Evolutionary conservation across 2,113 vertebrate species (phyloP), one percentile per base, ranked within the genome.

Genomic region (Danionella cerebrum): DNA sequence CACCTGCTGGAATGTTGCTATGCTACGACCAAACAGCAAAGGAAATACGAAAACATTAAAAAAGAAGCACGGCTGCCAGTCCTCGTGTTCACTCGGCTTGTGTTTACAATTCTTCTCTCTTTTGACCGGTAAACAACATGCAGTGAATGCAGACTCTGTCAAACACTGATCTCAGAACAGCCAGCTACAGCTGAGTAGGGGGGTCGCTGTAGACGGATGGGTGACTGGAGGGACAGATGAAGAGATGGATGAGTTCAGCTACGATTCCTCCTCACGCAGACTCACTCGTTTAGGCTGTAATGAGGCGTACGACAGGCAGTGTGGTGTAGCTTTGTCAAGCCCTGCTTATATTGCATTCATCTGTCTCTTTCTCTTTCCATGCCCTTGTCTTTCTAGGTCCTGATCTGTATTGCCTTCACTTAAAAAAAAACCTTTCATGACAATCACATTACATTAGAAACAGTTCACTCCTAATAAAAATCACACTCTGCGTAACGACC

Each of bases 281-380:
- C 25, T 64, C 44, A 69, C 59, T 69, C 62, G 29, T 69, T 65
- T 59, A 65, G 13, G 35, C 51, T 65, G 66, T 65, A 67, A 66
- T 74, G 72, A 67, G 19, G 63, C 47, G 22, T 70, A 27, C 21
- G 72, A 70, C 60, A 70, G 60, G 62, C 58, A 52, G 67, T 18
- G 58, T 36, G 44, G 47, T 63, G 55, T 64, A 48, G 67, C 33
- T 60, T 63, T 35, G 22, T 70, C 21, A 44, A 44, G 12, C 45
- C 11, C 45, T 55, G 6, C 29, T 13, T 27, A 33, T 21, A 31
- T 57, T 67, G 16, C 47, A 67, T 57, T 63, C 51, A 54, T 54
- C 33, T 45, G 25, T 54, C 48, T 44, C 13, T 12, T 38, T 44
- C 57, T 47, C 27, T 57, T 21, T 65, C 39, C 31, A 19, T 27